Percentiles rank a stretch among this genome's conserved stretches.
These are phyloP conservation scores for Muricea muricata DNA, from an alignment of 92 coral and sea anemone species.

Conservation along the genomic window DNA sequence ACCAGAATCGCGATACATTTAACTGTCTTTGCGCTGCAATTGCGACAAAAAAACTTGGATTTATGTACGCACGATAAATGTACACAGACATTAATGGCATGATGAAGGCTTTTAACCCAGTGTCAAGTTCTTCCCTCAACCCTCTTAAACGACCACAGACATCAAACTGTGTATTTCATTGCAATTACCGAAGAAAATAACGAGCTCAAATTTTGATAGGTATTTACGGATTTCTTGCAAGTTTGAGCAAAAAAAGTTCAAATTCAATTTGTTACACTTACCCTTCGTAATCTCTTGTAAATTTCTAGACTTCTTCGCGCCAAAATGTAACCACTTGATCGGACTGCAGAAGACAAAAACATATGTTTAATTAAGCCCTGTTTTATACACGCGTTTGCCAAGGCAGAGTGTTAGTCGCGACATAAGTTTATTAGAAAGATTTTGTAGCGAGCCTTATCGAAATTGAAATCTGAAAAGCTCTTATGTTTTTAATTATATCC, in stretches of 20 bases:
- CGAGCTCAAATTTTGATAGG: background rate
- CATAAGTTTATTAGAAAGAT: background rate
- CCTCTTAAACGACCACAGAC: too few species aligned
- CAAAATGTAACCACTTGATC: too few species aligned
- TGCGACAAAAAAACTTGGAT: too few species aligned
- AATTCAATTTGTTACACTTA: background rate
- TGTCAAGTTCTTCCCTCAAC: too few species aligned
- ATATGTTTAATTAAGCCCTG: background rate
- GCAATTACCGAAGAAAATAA: background rate
- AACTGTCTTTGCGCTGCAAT: too few species aligned
- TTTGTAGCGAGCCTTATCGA: background rate
- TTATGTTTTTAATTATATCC: conserved; percentile 3
- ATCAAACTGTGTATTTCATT: background rate
- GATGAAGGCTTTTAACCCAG: too few species aligned
- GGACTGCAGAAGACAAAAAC: background rate
- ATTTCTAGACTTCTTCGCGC: too few species aligned
- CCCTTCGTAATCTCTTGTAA: background rate
- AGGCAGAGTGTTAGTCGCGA: background rate
- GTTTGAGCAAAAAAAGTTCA: background rate
- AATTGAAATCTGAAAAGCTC: background rate
- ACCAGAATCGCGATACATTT: too few species aligned
- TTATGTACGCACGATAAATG: too few species aligned
- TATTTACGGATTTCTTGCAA: background rate
- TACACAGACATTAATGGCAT: too few species aligned
- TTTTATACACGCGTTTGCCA: background rate